Base-by-base conservation (phyloP, 1,140 invertebrate species). In the Ceratoteleas bidentatus region DNA sequence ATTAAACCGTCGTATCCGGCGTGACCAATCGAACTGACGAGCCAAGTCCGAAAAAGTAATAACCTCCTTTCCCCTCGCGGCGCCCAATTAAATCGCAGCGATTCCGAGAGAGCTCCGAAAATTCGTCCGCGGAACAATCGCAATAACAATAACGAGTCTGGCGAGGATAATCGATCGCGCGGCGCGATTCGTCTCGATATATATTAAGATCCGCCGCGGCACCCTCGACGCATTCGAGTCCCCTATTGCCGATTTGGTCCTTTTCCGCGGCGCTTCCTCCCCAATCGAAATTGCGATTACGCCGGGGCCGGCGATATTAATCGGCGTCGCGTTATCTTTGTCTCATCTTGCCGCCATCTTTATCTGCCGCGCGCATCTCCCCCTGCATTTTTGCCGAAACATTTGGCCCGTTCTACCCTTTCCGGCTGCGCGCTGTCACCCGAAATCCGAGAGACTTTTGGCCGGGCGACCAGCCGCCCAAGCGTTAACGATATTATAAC, bases 401-500 rank as follows among this genome's bases (percentile, higher is more conserved):
- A 78, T 70, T 78, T 70, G 75, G 61, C 66, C 64, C 24, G 14
- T 47, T 76, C 64, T 60, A 61, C 73, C 73, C 72, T 75, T 75
- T 75, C 34, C 65, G n/a, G n/a, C n/a, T n/a, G n/a, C n/a, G n/a
- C n/a, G n/a, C n/a, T n/a, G n/a, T n/a, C 75, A 54, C 47, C 70
- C 72, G 72, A 76, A 81, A 81, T 75, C 65, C 66, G 79, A 81
- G 65, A 72, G 70, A 75, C 78, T 81, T 70, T 76, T 81, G 56
- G 54, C 64, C 14, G 54, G 74, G 50, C 77, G 77, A 81, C 78
- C 56, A 81, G 65, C 75, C 78, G 72, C 10, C 70, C 33, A 66
- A 81, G 70, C 78, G 78, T 81, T 75, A 81, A 81, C 70, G 70
- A 81, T 81, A 74, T 81, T 65, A 74, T 73, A 81, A 68, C 57